Conservation (phyloP, 2,797 vertebrate genomes). For the Astyanax mexicanus region DNA sequence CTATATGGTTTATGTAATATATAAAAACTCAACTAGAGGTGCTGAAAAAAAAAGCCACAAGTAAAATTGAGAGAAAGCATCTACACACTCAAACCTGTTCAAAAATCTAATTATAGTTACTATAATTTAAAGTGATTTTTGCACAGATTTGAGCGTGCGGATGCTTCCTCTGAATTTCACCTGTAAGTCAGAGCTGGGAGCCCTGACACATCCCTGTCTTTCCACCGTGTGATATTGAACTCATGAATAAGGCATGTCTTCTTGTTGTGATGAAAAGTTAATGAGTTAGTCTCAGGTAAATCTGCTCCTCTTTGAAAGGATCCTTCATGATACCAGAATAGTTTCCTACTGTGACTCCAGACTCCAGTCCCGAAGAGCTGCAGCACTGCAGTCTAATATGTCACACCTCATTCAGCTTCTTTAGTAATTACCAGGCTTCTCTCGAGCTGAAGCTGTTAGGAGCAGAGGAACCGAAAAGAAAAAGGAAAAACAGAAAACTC, state of each 20-base stretch:
- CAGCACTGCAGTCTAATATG: not conserved
- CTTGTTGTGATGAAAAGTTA: not conserved
- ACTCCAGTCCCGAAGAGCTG: not conserved
- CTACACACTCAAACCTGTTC: too few species aligned
- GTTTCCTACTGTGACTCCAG: not conserved
- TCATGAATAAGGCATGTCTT: not conserved
- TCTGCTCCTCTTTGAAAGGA: not conserved
- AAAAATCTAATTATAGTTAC: too few species aligned
- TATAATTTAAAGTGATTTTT: too few species aligned
- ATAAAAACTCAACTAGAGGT: too few species aligned
- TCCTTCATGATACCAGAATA: not conserved
- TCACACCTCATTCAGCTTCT: not conserved
- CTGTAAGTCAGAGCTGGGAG: not conserved
- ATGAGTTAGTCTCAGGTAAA: conserved; percentile 16
- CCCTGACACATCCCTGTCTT: too few species aligned
- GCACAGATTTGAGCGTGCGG: too few species aligned
- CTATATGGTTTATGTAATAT: too few species aligned
- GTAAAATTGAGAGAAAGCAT: too few species aligned
- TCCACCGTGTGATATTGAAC: not conserved
- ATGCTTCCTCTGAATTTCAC: too few species aligned
- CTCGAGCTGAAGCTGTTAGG: not conserved
- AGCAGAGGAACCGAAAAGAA: not conserved
- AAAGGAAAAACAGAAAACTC: not conserved
- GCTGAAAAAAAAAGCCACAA: too few species aligned
- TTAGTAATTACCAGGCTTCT: not conserved